A percentile compares a stretch with the other conserved stretches of the same genome.
These are phyloP conservation scores for Omphaloscelis lunosa DNA, from an alignment of 2,888 invertebrate species.

Conservation along the genomic window DNA sequence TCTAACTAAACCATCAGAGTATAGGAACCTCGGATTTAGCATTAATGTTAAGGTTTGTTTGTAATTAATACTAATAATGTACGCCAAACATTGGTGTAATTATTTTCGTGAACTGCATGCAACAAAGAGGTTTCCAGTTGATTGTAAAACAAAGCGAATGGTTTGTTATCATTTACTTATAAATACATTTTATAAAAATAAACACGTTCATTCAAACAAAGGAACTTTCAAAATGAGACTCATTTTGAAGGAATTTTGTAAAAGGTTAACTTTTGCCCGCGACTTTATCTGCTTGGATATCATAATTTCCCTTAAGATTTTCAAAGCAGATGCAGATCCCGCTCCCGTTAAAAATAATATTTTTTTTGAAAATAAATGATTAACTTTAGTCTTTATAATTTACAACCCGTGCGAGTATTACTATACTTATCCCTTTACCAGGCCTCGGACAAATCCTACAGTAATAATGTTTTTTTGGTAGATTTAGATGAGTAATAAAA, in stretches of 20 bases:
- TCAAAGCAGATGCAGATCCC: no score
- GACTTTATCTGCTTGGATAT: background rate
- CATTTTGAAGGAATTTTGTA: constrained; percentile 5
- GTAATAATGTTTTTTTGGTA: no score
- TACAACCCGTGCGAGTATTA: no score
- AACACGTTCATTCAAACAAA: constrained; percentile 38
- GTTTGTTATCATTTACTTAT: constrained; percentile 9
- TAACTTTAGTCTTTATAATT: no score
- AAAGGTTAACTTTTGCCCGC: background rate
- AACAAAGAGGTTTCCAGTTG: constrained; percentile 25
- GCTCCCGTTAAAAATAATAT: no score
- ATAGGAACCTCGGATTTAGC: background rate
- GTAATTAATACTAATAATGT: background rate
- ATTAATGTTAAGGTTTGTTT: background rate
- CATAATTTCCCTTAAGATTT: no score
- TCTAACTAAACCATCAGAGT: no score
- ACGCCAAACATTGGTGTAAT: background rate
- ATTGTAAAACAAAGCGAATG: constrained; percentile 30
- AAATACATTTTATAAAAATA: constrained; percentile 34
- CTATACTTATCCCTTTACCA: no score
- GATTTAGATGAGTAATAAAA: no score
- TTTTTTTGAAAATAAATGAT: no score
- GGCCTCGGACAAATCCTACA: no score
- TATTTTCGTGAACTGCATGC: background rate
- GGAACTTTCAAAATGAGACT: constrained; percentile 15